Percentiles rank a stretch among this genome's conserved stretches.
These are phyloP conservation scores for Scatophagus argus DNA, from an alignment of 2,113 vertebrate genomes.

Conservation along the genomic window DNA sequence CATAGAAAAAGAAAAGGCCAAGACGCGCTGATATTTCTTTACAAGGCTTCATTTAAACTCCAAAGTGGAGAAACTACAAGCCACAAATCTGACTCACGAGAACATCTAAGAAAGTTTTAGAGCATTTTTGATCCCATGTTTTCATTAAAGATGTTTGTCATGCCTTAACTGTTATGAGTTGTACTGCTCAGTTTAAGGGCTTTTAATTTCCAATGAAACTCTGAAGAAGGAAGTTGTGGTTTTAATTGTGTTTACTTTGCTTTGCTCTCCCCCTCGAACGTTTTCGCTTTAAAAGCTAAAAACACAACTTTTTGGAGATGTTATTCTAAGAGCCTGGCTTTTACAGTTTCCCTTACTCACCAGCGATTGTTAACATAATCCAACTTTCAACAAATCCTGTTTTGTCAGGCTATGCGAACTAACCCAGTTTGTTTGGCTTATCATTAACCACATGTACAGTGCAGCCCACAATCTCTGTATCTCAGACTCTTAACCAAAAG, in stretches of 20 bases:
- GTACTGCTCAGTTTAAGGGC: neutral
- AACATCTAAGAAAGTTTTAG: conserved; percentile 13
- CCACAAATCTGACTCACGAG: conserved; percentile 35
- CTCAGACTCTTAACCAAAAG: conserved; percentile 58
- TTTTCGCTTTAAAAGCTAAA: conserved; percentile 74
- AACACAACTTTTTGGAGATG: conserved; percentile 61
- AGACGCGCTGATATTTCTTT: conserved; percentile 48
- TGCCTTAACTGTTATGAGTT: conserved; percentile 4
- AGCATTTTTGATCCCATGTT: conserved; percentile 10
- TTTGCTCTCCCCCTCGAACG: conserved; percentile 34
- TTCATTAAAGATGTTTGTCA: conserved; percentile 36
- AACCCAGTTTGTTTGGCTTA: conserved; percentile 79
- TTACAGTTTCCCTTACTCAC: conserved; percentile 67
- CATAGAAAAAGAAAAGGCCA: conserved; percentile 39
- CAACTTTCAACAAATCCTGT: conserved; percentile 81
- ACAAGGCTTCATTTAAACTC: conserved; percentile 46
- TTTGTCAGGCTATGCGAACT: conserved; percentile 72
- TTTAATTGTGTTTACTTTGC: conserved; percentile 74
- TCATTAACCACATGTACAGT: conserved; percentile 79
- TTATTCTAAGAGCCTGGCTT: conserved; percentile 70
- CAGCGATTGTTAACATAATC: conserved; percentile 76
- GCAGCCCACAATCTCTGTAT: conserved; percentile 59
- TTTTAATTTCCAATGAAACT: conserved; percentile 62
- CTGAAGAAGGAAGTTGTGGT: conserved; percentile 68
- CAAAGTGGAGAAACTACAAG: conserved; percentile 28